These are phyloP conservation scores for Sibirionetta formosa DNA, from an alignment of 2,797 vertebrate genomes.

Conservation along the genomic window DNA sequence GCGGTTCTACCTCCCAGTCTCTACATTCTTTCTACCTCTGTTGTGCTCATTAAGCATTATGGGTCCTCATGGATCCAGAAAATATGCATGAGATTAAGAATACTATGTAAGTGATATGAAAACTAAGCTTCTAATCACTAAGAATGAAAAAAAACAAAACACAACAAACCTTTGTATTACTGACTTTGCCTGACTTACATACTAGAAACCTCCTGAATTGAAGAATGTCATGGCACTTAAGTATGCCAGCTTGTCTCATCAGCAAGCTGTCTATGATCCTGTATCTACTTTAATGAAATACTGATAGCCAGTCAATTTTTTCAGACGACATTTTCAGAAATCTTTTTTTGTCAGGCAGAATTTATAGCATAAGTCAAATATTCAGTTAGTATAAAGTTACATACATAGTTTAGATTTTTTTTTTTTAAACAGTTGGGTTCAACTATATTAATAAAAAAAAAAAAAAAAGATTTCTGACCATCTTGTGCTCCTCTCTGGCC, in stretches of 20 bases:
- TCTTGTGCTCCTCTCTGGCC: neutral
- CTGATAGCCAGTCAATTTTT: neutral
- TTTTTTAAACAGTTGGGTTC: neutral
- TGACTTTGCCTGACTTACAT: neutral
- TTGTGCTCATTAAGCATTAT: neutral
- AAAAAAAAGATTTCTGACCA: neutral
- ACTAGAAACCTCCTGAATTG: neutral
- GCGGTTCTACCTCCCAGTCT: neutral
- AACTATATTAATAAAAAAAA: neutral
- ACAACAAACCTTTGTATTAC: neutral
- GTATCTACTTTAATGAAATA: neutral
- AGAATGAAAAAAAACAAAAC: neutral
- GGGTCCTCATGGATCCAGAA: neutral
- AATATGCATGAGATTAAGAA: neutral
- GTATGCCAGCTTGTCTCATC: neutral
- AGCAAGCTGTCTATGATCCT: neutral
- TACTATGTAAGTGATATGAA: neutral
- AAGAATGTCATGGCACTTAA: neutral
- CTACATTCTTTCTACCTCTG: neutral
- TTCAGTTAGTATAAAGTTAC: neutral
- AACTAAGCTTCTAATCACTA: neutral
- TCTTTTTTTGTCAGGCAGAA: neutral
- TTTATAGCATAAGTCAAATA: neutral
- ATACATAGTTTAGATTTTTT: neutral
- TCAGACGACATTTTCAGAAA: neutral